phyloP scores from a whole-genome alignment of 2,888 invertebrate species.

The Bellardia pandia region DNA sequence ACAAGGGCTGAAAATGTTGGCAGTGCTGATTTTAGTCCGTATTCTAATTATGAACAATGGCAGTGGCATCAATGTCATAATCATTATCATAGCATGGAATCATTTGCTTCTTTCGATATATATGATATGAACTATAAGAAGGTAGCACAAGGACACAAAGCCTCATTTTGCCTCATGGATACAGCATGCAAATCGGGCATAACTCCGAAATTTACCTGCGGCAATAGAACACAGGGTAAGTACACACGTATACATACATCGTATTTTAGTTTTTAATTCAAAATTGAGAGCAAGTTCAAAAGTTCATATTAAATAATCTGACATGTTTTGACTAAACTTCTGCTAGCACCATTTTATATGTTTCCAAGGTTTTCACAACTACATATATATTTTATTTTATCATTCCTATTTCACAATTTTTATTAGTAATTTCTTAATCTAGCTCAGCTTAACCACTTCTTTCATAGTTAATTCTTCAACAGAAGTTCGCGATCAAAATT shows the following conservation, averaged over 20 bases:
- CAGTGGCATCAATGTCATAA: slow-evolving; percentile 80
- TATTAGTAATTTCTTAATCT: too few relatives aligned
- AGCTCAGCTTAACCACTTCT: too few relatives aligned
- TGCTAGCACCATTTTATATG: too few relatives aligned
- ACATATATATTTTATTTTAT: too few relatives aligned
- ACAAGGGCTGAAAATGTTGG: slow-evolving; percentile 80
- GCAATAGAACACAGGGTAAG: slow-evolving; percentile 79
- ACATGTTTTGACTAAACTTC: too few relatives aligned
- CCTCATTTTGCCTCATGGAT: slow-evolving; percentile 81
- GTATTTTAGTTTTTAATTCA: too few relatives aligned
- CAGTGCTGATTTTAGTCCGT: slow-evolving; percentile 79
- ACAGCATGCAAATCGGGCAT: slow-evolving; percentile 76
- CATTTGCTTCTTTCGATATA: slow-evolving; percentile 80
- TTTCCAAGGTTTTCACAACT: too few relatives aligned
- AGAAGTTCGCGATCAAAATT: too few relatives aligned
- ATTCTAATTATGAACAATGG: slow-evolving; percentile 80
- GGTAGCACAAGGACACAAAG: slow-evolving; percentile 80
- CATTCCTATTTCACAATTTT: too few relatives aligned
- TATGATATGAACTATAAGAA: slow-evolving; percentile 77
- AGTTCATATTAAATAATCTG: too few relatives aligned
- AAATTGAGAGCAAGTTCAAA: not conserved
- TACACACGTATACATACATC: too few relatives aligned
- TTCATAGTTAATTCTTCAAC: too few relatives aligned
- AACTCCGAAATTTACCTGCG: slow-evolving; percentile 76
- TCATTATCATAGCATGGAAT: slow-evolving; percentile 81